Evolutionary conservation across 2,888 invertebrate species (phyloP), one percentile per base, ranked within the genome.

Genomic region (Agrilus cyanescens): DNA sequence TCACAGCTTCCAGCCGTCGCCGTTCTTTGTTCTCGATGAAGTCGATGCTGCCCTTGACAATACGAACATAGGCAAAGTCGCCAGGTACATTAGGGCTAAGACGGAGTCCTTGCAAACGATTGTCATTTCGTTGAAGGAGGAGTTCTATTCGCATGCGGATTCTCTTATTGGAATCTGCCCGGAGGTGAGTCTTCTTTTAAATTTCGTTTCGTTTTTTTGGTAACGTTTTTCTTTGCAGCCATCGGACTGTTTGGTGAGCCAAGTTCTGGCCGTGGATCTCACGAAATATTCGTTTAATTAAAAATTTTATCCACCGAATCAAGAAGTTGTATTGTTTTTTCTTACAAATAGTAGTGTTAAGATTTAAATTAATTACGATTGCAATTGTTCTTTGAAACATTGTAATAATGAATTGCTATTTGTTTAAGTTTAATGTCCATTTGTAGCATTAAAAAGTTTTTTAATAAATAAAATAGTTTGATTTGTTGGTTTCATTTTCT

Each of bases 41-140:
- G 96, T 99, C 49, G 98, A 99, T 72, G 98, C 98, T 29, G 98
- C 98, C 40, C 73, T 99, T 47, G 98, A 99, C 70, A 99, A 99
- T 70, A 98, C 98, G 6, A 99, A 99, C 69, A 98, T 99, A 65
- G 89, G 95, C 57, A 98, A 98, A 76, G 97, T 97, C 37, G 98
- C 97, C 6, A 85, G 89, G 46, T 98, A 94, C 69, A 98, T 99
- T 64, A 78, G 88, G 50, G 86, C 89, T 61, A 89, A 94, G 67
- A 85, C 86, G 39, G 82, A 78, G 54, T 80, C 81, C 41, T 76
- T 96, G 57, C 96, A 97, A 72, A 94, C 95, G 48, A 96, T 99
- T 67, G 98, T 99, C 53, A 99, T 99, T 67, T 98, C 97, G 2
- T 74, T 98, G 57, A 99, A 99, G 68, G 98, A 99, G 69, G 98